Evolutionary conservation across 2,113 vertebrate genomes (phyloP), one percentile per base, ranked within the genome.

Genomic region (Vimba vimba): DNA sequence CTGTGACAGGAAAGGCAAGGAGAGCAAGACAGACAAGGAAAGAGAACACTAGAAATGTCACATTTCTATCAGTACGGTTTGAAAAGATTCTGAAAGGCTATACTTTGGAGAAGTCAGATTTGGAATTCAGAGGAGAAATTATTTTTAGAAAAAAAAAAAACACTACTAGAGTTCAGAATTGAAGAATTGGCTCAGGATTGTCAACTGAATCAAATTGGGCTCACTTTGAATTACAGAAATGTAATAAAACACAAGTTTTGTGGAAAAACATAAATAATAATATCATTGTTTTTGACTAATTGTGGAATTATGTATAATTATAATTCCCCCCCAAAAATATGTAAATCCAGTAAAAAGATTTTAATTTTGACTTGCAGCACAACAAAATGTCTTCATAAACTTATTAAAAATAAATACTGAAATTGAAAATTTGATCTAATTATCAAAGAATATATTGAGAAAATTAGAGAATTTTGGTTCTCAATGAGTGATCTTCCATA

Each of bases 1-100:
- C 98, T 99, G 93, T 66, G 47, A 55, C n/a, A 88, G 82, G 87
- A 89, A 9, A 87, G 47, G 91, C 45, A 79, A 60, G 45, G 50
- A 64, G 39, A 80, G 60, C 12, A 60, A 64, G 13, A 27, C 27
- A 52, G 76, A 39, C 19, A 25, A 23, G n/a, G 39, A 50, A 45
- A 17, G 39, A 27, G n/a, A 81, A 81, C 79, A 30, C 39, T 47
- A 13, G 73, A 50, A 55, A 82, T 33, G 27, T 69, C 15, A 50
- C 3, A 50, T 52, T 82, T 69, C 62, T 19, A 82, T 15, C 43
- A 52, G 27, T 9, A 39, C 10, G 6, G 36, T 79, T 79, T 47
- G n/a, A 30, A 69, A 69, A 52, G 33, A 23, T 66, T 81, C 79
- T 21, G 43, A 81, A 19, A 66, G 0, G n/a, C n/a, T 45, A 39